Percentiles rank a stretch among this genome's conserved stretches.
Conservation (phyloP, 2,888 invertebrate species). For the Nymphalis urticae region DNA sequence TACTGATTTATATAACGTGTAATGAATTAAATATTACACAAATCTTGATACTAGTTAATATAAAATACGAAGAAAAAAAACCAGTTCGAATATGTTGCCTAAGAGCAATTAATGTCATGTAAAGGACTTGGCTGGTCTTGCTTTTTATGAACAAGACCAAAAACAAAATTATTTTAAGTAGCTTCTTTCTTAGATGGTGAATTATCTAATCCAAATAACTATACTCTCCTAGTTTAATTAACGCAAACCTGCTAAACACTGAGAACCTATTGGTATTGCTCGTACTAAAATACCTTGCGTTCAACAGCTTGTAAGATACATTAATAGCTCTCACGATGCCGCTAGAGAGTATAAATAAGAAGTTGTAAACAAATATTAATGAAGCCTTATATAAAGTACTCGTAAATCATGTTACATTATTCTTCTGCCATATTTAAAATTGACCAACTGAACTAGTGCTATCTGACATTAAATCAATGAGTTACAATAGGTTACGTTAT, state of each 20-base stretch:
- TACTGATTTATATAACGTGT: no score
- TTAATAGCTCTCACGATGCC: constrained; percentile 33
- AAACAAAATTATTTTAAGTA: no score
- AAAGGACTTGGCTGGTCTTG: no score
- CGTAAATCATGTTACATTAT: neutral
- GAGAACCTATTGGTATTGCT: constrained; percentile 32
- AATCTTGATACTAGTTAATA: no score
- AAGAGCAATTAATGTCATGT: no score
- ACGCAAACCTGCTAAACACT: constrained; percentile 20
- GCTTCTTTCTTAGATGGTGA: no score
- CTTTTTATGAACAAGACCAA: no score
- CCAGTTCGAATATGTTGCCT: no score
- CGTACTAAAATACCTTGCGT: constrained; percentile 38
- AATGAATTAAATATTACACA: no score
- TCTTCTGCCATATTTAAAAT: neutral
- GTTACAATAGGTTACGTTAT: neutral
- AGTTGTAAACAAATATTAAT: constrained; percentile 34
- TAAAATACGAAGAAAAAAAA: no score
- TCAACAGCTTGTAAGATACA: constrained; percentile 39
- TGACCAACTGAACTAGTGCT: neutral
- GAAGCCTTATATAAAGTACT: constrained; percentile 13
- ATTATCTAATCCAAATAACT: neutral
- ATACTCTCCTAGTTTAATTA: constrained; percentile 7
- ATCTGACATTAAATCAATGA: neutral
- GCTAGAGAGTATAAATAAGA: constrained; percentile 34